These are phyloP conservation scores for Astyanax mexicanus DNA, from an alignment of 2,797 vertebrate genomes.

Conservation along the genomic window DNA sequence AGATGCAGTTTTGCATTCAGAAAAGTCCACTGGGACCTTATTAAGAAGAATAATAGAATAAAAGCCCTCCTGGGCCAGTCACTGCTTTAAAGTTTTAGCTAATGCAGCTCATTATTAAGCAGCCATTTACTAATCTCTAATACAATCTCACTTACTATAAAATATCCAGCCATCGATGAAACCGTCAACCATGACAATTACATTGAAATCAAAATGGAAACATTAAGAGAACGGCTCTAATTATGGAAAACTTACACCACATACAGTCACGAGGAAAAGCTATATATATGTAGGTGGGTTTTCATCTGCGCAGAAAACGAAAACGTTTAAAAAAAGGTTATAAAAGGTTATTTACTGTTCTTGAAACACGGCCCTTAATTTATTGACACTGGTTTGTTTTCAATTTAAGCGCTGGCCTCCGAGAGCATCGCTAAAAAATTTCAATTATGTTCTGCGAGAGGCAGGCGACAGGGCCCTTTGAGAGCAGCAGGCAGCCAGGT, in stretches of 20 bases:
- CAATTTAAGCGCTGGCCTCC: constrained; percentile 67
- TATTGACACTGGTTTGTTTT: constrained; percentile 76
- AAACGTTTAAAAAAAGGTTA: neutral
- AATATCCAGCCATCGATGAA: neutral
- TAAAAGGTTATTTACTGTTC: constrained; percentile 65
- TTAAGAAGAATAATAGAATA: constrained; percentile 17
- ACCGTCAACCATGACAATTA: neutral
- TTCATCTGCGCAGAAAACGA: neutral
- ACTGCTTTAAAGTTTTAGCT: neutral
- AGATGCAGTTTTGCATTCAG: neutral
- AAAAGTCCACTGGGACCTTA: constrained; percentile 3
- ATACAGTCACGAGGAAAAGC: constrained; percentile 12
- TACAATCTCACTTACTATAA: constrained; percentile 6
- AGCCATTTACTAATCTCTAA: constrained; percentile 15
- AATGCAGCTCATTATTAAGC: neutral
- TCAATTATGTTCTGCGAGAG: constrained; percentile 77
- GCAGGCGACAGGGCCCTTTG: constrained; percentile 73
- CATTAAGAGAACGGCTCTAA: neutral
- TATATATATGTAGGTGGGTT: neutral
- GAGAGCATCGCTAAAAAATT: constrained; percentile 63
- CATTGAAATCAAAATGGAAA: neutral
- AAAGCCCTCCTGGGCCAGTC: neutral
- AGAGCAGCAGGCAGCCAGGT: constrained; percentile 76
- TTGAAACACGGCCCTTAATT: constrained; percentile 71
- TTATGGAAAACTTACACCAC: neutral